phyloP scores from a whole-genome alignment of 2,113 vertebrate species.

The Australoheros scitulus region DNA sequence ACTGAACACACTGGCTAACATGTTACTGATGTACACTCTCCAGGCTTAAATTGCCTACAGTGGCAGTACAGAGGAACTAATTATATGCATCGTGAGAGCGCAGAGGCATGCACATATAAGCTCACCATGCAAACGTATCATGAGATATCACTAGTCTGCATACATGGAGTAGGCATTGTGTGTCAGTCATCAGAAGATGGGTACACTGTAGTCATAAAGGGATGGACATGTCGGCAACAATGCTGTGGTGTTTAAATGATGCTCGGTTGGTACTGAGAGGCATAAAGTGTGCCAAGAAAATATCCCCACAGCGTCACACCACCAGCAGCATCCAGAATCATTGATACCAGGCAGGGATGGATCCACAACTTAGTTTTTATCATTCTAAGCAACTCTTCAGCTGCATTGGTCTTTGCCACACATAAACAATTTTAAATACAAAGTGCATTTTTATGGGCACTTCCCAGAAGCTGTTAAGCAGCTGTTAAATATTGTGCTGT shows the following conservation, averaged over 20 bases:
- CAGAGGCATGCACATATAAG: neutral
- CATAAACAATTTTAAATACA: neutral
- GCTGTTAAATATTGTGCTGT: slow-evolving; percentile 36
- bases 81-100: neutral
- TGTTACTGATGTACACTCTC: neutral
- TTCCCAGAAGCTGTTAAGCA: neutral
- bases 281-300: no score
- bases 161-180: neutral
- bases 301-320: no score
- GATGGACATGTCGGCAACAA: neutral
- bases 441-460: neutral
- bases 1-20: neutral
- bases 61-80: neutral
- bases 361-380: neutral
- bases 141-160: neutral
- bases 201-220: neutral
- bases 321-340: no score
- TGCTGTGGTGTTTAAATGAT: no score
- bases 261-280: no score
- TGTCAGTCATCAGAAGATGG: neutral
- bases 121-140: neutral
- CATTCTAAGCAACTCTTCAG: neutral
- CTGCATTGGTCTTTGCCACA: no score
- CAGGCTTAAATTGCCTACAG: neutral
- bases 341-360: no score